Percentiles rank a stretch among this genome's conserved stretches.
phyloP scores from a whole-genome alignment of 2,797 vertebrate genomes.

The Linurgus olivaceus region DNA sequence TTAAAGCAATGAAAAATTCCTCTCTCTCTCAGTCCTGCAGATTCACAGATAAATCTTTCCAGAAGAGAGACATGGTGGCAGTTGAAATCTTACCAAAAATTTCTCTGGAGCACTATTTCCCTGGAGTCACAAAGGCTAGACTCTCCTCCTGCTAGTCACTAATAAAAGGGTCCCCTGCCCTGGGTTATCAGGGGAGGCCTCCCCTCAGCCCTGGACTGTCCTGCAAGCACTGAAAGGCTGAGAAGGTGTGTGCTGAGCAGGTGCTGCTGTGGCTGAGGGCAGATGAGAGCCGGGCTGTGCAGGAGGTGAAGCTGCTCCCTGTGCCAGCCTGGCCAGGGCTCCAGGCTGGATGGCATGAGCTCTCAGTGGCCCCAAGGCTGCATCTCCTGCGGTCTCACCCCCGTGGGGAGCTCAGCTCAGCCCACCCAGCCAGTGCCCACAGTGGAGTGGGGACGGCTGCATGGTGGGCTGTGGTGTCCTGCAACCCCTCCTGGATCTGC shows the following conservation, averaged over 20 bases:
- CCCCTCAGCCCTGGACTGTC: neutral
- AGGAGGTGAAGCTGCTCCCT: rapidly evolving
- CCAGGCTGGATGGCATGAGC: rapidly evolving
- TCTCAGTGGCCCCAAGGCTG: neutral
- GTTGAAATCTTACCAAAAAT: neutral
- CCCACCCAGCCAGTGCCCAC: neutral
- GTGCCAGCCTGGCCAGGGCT: neutral
- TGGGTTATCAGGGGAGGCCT: neutral
- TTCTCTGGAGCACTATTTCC: neutral
- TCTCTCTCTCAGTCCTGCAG: neutral
- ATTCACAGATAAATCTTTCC: neutral
- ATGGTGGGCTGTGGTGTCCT: rapidly evolving
- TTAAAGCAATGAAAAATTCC: neutral
- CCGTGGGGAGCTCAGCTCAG: neutral
- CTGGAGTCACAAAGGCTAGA: neutral
- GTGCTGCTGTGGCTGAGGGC: neutral
- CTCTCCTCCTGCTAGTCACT: neutral
- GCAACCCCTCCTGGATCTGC: neutral
- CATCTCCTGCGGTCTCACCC: neutral
- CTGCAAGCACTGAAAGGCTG: neutral
- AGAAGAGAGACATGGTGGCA: neutral
- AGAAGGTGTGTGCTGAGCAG: too few species aligned
- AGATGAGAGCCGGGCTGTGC: rapidly evolving
- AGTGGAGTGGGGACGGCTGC: rapidly evolving
- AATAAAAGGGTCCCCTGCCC: neutral